Conservation (phyloP, 2,888 invertebrate genomes). For the Deilephila porcellus region DNA sequence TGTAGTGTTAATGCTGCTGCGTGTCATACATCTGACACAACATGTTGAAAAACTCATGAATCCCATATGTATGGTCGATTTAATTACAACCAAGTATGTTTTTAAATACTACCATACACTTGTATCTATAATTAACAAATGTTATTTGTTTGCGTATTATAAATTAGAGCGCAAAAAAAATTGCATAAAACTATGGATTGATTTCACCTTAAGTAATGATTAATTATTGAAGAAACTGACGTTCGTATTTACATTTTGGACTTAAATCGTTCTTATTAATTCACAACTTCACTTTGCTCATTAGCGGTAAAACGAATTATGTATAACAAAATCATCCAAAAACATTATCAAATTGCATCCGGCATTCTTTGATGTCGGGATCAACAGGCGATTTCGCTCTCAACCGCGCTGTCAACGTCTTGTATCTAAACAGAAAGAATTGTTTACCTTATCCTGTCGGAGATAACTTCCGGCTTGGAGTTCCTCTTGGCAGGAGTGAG, state of each 20-base stretch:
- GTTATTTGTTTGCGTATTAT: too few relatives aligned
- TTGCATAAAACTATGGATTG: too few relatives aligned
- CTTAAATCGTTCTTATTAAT: too few relatives aligned
- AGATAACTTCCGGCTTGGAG: slow-evolving; percentile 90
- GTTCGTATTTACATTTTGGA: too few relatives aligned
- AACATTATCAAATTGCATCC: slow-evolving; percentile 1
- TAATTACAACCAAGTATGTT: neutral
- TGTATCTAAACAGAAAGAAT: neutral
- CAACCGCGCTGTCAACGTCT: neutral
- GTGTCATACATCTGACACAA: neutral
- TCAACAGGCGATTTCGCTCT: slow-evolving; percentile 17
- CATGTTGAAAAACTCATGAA: slow-evolving; percentile 5
- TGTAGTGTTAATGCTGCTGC: neutral
- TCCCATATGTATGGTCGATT: neutral
- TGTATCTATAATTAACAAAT: too few relatives aligned
- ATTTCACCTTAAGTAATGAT: too few relatives aligned
- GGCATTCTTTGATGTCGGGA: neutral
- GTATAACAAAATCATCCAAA: neutral
- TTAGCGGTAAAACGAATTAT: neutral
- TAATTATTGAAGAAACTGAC: too few relatives aligned
- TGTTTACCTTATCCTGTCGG: slow-evolving; percentile 91
- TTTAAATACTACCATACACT: neutral
- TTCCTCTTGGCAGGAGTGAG: slow-evolving; percentile 88
- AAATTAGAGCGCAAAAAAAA: too few relatives aligned
- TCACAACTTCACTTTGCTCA: neutral